These are phyloP conservation scores for Drosophila demipolita DNA, from an alignment of 2,888 invertebrate species.

Conservation along the genomic window DNA sequence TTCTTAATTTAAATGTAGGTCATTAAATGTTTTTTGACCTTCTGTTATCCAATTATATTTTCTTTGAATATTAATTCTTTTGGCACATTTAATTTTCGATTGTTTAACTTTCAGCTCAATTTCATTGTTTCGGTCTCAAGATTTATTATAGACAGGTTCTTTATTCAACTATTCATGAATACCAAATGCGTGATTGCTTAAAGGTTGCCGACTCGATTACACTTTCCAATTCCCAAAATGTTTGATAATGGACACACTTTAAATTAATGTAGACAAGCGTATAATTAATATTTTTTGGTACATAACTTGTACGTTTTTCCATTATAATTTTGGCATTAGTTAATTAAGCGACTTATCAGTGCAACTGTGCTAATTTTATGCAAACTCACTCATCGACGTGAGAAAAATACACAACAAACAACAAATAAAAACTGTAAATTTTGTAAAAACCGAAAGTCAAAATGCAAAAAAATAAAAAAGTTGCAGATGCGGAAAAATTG, in stretches of 20 bases:
- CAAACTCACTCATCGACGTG: conserved; percentile 65
- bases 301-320: conserved; percentile 52
- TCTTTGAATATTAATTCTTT: not conserved
- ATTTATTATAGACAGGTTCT: conserved; percentile 26
- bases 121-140: conserved; percentile 33
- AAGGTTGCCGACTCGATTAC: conserved; percentile 27
- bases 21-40: conserved; percentile 18
- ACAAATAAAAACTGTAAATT: conserved; percentile 33
- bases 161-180: conserved; percentile 2
- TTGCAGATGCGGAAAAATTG: conserved; percentile 73
- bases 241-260: conserved; percentile 38
- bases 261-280: conserved; percentile 45
- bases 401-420: conserved; percentile 35
- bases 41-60: conserved; percentile 1
- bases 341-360: conserved; percentile 58
- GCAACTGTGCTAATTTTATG: conserved; percentile 66
- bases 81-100: conserved; percentile 18
- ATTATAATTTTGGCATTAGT: conserved; percentile 43
- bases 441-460: conserved; percentile 45
- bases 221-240: conserved; percentile 39
- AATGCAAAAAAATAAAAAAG: conserved; percentile 15
- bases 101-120: conserved; percentile 25
- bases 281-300: conserved; percentile 43
- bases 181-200: conserved; percentile 9
- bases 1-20: not conserved